Conservation (phyloP, 2,888 invertebrate species). For the Drosophila paramelanica region DNA sequence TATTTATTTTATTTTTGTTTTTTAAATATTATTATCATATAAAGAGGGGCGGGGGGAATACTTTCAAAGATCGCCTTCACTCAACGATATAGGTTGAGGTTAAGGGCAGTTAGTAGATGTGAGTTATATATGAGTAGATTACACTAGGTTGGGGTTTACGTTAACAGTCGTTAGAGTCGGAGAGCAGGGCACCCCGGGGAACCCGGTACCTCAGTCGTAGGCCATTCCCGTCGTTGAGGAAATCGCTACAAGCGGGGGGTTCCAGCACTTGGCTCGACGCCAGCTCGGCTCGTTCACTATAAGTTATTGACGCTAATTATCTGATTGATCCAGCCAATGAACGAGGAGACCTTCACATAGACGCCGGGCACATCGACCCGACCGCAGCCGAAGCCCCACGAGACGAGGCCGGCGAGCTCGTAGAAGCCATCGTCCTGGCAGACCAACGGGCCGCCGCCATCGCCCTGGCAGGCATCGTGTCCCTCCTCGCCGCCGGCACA, state of each 20-base stretch:
- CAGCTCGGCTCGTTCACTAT: constrained; percentile 84
- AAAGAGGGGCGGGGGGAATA: constrained; percentile 46
- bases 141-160: constrained; percentile 71
- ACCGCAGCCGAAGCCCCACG: constrained; percentile 98
- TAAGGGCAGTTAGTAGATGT: constrained; percentile 30
- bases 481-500: constrained; percentile 97
- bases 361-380: constrained; percentile 97
- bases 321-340: constrained; percentile 98
- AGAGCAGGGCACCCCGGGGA: constrained; percentile 13
- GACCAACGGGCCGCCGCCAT: constrained; percentile 96
- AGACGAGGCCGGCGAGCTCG: constrained; percentile 96
- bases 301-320: constrained; percentile 97
- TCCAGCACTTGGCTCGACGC: constrained; percentile 21
- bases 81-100: constrained; percentile 30
- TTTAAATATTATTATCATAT: constrained; percentile 32
- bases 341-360: constrained; percentile 97
- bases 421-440: constrained; percentile 97
- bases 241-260: constrained; percentile 69
- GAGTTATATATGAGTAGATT: constrained; percentile 68
- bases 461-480: constrained; percentile 97
- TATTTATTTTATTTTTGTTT: constrained; percentile 9
- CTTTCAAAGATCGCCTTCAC: constrained; percentile 57
- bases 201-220: constrained; percentile 63
- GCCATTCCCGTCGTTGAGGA: constrained; percentile 32
- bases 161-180: constrained; percentile 65